Evolutionary conservation across 30 jellyfish, hydroid and myxozoan genomes (phyloP).

Genomic region (Rhopilema esculentum): DNA sequence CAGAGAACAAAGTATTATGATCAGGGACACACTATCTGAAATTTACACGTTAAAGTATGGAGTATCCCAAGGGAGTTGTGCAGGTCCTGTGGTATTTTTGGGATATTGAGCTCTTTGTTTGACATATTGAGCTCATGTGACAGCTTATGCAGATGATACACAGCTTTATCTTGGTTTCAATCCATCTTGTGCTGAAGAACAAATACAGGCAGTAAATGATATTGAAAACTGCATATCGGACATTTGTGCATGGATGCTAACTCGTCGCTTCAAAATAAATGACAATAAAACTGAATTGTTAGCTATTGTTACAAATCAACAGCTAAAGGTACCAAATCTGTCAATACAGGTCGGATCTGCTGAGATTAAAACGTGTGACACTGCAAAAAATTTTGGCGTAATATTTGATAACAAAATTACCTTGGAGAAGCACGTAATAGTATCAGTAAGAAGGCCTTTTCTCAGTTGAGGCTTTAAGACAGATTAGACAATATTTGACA

Average conservation of each 20-base stretch:
- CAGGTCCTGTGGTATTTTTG: background rate
- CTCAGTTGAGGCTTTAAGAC: background rate
- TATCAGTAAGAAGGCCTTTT: background rate
- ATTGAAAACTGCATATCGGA: background rate
- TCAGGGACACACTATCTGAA: background rate
- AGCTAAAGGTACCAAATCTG: conserved; percentile 11
- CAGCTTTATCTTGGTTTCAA: background rate
- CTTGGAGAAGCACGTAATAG: conserved; percentile 2
- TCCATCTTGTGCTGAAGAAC: background rate
- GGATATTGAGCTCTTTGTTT: background rate
- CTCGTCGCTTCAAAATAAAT: conserved; percentile 1
- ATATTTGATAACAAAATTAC: conserved; percentile 1
- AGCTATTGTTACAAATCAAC: background rate
- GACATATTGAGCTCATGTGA: background rate
- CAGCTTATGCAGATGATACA: background rate
- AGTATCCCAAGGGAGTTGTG: background rate
- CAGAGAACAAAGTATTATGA: background rate
- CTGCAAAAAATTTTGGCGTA: conserved; percentile 18
- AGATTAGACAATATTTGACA: background rate
- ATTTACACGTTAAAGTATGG: background rate
- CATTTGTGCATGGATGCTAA: background rate
- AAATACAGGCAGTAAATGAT: background rate
- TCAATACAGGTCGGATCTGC: conserved; percentile 3
- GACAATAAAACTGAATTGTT: conserved; percentile 13
- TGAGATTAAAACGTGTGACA: background rate